Percentiles rank a stretch among this genome's conserved stretches.
Conservation (phyloP, 2,888 invertebrate species). For the Philopedon plagiatum region DNA sequence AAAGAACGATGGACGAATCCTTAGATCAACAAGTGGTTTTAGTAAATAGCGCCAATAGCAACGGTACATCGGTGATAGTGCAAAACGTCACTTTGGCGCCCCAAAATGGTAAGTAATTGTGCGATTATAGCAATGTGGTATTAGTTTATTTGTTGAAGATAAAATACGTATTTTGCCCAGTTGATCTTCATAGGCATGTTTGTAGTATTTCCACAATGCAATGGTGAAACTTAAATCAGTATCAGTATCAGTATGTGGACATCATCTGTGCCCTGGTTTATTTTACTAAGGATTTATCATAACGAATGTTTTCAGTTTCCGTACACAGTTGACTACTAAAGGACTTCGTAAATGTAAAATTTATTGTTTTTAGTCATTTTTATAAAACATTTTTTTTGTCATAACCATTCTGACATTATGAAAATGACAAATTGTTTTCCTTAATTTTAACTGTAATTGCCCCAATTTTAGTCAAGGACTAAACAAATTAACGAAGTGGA, state of each 20-base stretch:
- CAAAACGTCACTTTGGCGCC: slow-evolving; percentile 58
- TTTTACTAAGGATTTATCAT: no score
- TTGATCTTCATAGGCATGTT: neutral
- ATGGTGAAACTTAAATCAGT: no score
- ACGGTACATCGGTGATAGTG: slow-evolving; percentile 63
- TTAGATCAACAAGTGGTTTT: slow-evolving; percentile 55
- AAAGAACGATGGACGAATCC: slow-evolving; percentile 63
- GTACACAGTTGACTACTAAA: no score
- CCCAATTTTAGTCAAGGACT: slow-evolving; percentile 5
- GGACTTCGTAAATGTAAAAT: no score
- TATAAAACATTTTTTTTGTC: no score
- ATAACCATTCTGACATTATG: no score
- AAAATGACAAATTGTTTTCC: neutral
- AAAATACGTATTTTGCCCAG: neutral
- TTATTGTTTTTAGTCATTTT: no score
- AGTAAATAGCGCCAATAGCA: slow-evolving; percentile 54
- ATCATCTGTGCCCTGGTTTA: no score
- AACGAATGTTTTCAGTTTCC: no score
- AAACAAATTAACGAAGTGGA: neutral
- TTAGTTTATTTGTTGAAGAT: neutral
- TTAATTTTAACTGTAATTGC: neutral
- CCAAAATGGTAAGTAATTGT: slow-evolving; percentile 23
- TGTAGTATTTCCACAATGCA: no score
- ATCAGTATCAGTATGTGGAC: no score
- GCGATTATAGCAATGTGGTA: neutral